phyloP scores from a whole-genome alignment of 1,140 invertebrate species.

The Drosophila bipectinata region DNA sequence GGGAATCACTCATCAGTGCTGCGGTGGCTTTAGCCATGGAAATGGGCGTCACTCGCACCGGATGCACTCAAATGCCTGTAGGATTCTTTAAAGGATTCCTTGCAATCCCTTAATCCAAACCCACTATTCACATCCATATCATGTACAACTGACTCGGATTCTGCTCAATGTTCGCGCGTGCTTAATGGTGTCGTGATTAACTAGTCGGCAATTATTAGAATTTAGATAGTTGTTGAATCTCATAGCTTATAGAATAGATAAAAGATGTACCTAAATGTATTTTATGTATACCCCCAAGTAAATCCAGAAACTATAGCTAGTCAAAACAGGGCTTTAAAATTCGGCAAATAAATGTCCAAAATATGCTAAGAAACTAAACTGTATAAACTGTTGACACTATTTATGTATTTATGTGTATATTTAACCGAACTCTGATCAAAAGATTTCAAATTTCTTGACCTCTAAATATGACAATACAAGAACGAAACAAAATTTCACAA shows the following conservation, averaged over 20 bases:
- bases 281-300: slow-evolving; percentile 5
- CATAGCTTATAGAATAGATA: slow-evolving; percentile 34
- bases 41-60: slow-evolving; percentile 80
- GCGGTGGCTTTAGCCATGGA: slow-evolving; percentile 75
- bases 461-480: slow-evolving; percentile 75
- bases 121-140: slow-evolving; percentile 41
- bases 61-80: slow-evolving; percentile 82
- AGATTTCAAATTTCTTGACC: slow-evolving; percentile 61
- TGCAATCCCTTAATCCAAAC: neutral
- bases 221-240: slow-evolving; percentile 70
- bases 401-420: slow-evolving; percentile 21
- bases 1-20: slow-evolving; percentile 78
- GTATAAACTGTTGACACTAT: slow-evolving; percentile 30
- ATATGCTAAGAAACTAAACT: slow-evolving; percentile 33
- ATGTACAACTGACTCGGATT: slow-evolving; percentile 32
- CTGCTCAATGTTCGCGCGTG: slow-evolving; percentile 48
- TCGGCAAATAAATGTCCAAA: slow-evolving; percentile 40
- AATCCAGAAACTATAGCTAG: slow-evolving; percentile 45
- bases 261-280: slow-evolving; percentile 34
- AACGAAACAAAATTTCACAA: slow-evolving; percentile 18
- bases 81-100: slow-evolving; percentile 58
- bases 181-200: slow-evolving; percentile 29
- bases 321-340: slow-evolving; percentile 44
- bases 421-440: slow-evolving; percentile 43
- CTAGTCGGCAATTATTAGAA: slow-evolving; percentile 67